Percentiles rank a stretch among this genome's conserved stretches.
Evolutionary conservation across 1,140 invertebrate genomes (phyloP).

Genomic region (Cherax destructor): DNA sequence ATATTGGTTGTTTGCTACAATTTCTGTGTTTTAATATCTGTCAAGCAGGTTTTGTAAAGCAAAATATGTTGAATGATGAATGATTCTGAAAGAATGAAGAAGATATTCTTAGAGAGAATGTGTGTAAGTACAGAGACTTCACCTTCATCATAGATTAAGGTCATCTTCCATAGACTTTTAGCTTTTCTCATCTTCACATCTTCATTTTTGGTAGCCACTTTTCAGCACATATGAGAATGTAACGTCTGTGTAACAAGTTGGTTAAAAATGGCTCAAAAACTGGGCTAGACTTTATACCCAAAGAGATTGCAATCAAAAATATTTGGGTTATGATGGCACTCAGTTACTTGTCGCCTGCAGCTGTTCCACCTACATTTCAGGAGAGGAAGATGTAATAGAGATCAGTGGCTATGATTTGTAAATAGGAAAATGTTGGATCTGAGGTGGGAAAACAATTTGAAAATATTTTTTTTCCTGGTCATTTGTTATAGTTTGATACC

Average conservation of each 20-base stretch:
- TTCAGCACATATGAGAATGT: constrained; percentile 66
- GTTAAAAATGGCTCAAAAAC: constrained; percentile 48
- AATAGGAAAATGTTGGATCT: constrained; percentile 51
- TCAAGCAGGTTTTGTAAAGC: constrained; percentile 61
- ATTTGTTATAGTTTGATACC: constrained; percentile 32
- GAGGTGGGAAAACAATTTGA: constrained; percentile 19
- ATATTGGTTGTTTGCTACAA: constrained; percentile 66
- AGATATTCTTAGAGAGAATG: constrained; percentile 58
- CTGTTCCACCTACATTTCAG: constrained; percentile 12
- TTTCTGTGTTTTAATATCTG: constrained; percentile 66
- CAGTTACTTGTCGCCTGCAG: constrained; percentile 10
- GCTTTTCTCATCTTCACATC: constrained; percentile 68
- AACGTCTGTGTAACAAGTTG: constrained; percentile 52
- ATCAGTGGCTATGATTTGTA: constrained; percentile 45
- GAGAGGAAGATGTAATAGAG: background rate
- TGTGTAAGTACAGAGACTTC: constrained; percentile 67
- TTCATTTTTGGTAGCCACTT: constrained; percentile 64
- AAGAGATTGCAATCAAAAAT: constrained; percentile 54
- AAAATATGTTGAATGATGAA: constrained; percentile 11
- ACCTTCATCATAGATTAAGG: constrained; percentile 61
- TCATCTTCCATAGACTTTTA: constrained; percentile 67
- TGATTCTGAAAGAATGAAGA: constrained; percentile 49
- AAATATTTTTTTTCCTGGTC: constrained; percentile 16
- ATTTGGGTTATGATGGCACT: background rate
- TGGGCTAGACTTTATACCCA: constrained; percentile 41